phyloP scores from a whole-genome alignment of 2,797 vertebrate species.

The Tamandua tetradactyla region DNA sequence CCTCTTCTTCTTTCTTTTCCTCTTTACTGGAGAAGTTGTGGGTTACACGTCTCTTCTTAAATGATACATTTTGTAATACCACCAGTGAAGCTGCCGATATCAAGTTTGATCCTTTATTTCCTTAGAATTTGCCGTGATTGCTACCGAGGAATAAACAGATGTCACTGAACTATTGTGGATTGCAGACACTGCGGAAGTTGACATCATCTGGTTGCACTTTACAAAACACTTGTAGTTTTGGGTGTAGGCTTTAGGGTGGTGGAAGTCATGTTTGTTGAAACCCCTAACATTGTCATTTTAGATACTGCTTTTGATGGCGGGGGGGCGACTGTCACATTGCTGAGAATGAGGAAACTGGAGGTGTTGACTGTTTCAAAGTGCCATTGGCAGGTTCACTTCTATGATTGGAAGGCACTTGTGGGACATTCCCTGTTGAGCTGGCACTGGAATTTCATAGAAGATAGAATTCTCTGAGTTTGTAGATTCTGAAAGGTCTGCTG shows the following conservation, averaged over 20 bases:
- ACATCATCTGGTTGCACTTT: background rate
- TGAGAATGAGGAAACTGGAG: background rate
- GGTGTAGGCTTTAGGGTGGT: constrained; percentile 23
- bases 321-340: background rate
- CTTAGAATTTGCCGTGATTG: constrained; percentile 73
- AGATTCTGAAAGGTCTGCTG: too few species aligned
- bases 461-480: too few species aligned
- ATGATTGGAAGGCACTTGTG: background rate
- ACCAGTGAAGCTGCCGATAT: constrained; percentile 87
- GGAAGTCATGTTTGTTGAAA: constrained; percentile 45
- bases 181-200: background rate
- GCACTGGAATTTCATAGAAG: too few species aligned
- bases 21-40: too few species aligned
- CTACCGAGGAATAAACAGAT: constrained; percentile 55
- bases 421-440: background rate
- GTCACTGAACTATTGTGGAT: constrained; percentile 1
- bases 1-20: constrained; percentile 76
- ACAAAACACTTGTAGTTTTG: constrained; percentile 33
- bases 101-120: constrained; percentile 82
- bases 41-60: constrained; percentile 52
- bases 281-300: background rate
- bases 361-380: background rate
- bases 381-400: background rate
- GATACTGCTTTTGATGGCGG: background rate
- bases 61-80: constrained; percentile 86